These are phyloP conservation scores for Acrocyrtus sp. DNA, from an alignment of 2,888 invertebrate genomes.

Conservation along the genomic window DNA sequence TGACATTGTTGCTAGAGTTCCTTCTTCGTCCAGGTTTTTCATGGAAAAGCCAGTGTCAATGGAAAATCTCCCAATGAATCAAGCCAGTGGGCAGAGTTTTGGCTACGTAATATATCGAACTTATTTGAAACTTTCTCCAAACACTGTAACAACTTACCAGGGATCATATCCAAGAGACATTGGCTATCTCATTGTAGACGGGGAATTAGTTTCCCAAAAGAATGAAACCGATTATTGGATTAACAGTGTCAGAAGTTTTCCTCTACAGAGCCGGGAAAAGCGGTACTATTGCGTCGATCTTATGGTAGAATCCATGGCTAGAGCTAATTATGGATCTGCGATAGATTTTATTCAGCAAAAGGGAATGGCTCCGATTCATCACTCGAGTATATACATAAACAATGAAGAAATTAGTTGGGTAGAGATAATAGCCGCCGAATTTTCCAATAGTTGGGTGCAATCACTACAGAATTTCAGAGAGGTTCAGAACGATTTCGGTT, in stretches of 20 bases:
- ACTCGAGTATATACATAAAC: conserved; percentile 68
- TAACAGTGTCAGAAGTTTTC: conserved; percentile 37
- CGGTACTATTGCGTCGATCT: conserved; percentile 63
- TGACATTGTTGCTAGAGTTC: conserved; percentile 63
- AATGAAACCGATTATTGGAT: conserved; percentile 38
- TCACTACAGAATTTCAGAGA: conserved; percentile 52
- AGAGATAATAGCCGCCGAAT: conserved; percentile 70
- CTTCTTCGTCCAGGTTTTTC: conserved; percentile 41
- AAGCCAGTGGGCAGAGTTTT: conserved; percentile 70
- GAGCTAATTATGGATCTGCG: conserved; percentile 67
- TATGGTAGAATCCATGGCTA: conserved; percentile 69
- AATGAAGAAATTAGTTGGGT: conserved; percentile 66
- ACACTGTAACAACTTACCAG: conserved; percentile 7
- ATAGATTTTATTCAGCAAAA: conserved; percentile 67
- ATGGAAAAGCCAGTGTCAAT: conserved; percentile 60
- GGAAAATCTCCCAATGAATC: conserved; percentile 63
- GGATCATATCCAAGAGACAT: conserved; percentile 54
- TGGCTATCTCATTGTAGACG: conserved; percentile 40
- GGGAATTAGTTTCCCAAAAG: conserved; percentile 21
- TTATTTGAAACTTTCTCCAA: conserved; percentile 32
- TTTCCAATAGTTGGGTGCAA: conserved; percentile 68
- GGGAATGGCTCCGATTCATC: conserved; percentile 65
- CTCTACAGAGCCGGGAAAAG: conserved; percentile 1
- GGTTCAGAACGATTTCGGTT: neutral
- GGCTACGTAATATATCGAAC: conserved; percentile 71